Percentiles rank a stretch among this genome's conserved stretches.
Evolutionary conservation across 2,113 vertebrate genomes (phyloP).

Genomic region (Muntiacus reevesi): DNA sequence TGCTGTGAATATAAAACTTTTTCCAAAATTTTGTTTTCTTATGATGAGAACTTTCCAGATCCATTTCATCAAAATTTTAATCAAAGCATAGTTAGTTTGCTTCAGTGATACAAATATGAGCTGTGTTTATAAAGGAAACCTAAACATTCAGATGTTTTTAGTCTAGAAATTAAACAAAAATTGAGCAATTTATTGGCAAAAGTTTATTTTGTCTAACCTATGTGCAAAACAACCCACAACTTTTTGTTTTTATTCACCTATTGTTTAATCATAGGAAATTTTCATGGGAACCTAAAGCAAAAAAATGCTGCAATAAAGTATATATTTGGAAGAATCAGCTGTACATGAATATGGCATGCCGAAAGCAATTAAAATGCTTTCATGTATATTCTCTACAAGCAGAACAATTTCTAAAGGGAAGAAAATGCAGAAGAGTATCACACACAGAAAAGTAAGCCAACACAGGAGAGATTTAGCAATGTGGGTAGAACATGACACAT

Average conservation of each 20-base stretch:
- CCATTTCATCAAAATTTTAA: neutral
- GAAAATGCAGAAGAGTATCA: neutral
- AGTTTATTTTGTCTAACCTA: conserved; percentile 16
- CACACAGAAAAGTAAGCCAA: neutral
- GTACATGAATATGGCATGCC: neutral
- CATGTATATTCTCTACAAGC: neutral
- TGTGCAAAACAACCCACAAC: neutral
- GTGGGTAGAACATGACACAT: neutral
- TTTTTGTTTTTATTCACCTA: neutral
- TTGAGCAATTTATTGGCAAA: neutral
- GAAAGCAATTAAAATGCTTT: neutral
- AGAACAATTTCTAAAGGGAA: neutral
- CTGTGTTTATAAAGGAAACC: neutral
- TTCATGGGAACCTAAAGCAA: neutral
- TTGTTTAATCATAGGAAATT: neutral
- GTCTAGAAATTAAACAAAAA: conserved; percentile 3
- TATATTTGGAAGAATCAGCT: neutral
- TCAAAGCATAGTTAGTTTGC: neutral
- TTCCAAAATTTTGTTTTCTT: neutral
- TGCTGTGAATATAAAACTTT: neutral
- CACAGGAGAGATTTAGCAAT: neutral
- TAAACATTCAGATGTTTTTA: neutral
- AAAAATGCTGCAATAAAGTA: neutral
- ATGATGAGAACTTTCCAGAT: neutral
- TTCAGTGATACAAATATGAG: neutral